These are phyloP conservation scores for Endotricha flammealis DNA, from an alignment of 2,888 invertebrate species.

Conservation along the genomic window DNA sequence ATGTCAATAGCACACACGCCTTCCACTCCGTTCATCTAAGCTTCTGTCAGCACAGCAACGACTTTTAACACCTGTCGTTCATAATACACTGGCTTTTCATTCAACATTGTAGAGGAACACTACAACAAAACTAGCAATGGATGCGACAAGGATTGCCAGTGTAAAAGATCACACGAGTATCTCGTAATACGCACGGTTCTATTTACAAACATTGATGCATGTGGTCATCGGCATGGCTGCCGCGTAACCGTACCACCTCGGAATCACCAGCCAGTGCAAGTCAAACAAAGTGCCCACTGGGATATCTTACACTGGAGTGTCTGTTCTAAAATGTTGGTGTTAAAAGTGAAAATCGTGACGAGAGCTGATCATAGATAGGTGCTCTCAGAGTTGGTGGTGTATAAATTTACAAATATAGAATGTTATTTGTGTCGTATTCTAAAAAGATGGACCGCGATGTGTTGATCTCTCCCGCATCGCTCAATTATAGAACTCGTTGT, in stretches of 20 bases:
- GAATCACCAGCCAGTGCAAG: conserved; percentile 57
- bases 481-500: conserved; percentile 73
- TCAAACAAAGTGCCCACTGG: conserved; percentile 45
- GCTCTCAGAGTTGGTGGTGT: conserved; percentile 62
- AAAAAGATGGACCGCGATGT: conserved; percentile 77
- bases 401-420: conserved; percentile 77
- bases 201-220: conserved; percentile 78
- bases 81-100: conserved; percentile 33
- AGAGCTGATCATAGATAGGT: conserved; percentile 37
- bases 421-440: conserved; percentile 78
- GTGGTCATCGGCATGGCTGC: conserved; percentile 76
- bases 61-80: conserved; percentile 25
- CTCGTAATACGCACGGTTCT: conserved; percentile 59
- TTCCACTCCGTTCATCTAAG: conserved; percentile 24
- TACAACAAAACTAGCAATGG: conserved; percentile 39
- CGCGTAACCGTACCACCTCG: conserved; percentile 71
- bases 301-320: conserved; percentile 25
- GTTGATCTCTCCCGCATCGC: conserved; percentile 77
- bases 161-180: conserved; percentile 46
- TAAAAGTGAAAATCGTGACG: conserved; percentile 41
- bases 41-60: conserved; percentile 17
- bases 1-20: conserved; percentile 46
- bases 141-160: conserved; percentile 34
- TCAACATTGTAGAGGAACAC: conserved; percentile 24
- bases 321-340: conserved; percentile 28